Evolutionary conservation across 2,888 invertebrate species (phyloP).

Genomic region (Campaea margaritaria): DNA sequence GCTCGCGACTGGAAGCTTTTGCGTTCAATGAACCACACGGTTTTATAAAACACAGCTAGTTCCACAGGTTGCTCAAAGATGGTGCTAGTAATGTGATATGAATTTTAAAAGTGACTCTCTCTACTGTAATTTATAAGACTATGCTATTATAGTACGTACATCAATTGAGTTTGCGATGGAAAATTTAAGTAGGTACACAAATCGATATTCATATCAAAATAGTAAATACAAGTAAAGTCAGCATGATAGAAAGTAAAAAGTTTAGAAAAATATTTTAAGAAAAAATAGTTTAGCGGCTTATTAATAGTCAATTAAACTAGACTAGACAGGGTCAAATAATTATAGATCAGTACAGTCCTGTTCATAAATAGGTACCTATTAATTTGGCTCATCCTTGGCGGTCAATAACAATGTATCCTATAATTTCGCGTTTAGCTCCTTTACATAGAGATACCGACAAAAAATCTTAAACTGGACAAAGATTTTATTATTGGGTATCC

Average conservation of each 20-base stretch:
- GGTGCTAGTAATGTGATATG: too few species aligned
- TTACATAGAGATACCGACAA: conserved; percentile 41
- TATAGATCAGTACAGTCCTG: conserved; percentile 44
- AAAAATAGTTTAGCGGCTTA: not conserved
- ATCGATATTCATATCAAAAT: too few species aligned
- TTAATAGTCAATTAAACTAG: not conserved
- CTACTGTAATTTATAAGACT: too few species aligned
- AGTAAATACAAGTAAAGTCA: too few species aligned
- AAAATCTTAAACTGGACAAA: conserved; percentile 42
- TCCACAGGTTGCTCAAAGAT: too few species aligned
- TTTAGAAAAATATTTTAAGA: not conserved
- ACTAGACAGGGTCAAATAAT: conserved; percentile 28
- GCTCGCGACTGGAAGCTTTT: not conserved
- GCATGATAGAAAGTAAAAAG: too few species aligned
- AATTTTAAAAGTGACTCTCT: too few species aligned
- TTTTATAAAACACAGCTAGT: too few species aligned
- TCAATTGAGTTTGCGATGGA: too few species aligned
- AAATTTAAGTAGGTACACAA: too few species aligned
- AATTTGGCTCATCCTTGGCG: conserved; percentile 58
- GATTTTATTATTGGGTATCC: conserved; percentile 38
- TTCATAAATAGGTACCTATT: conserved; percentile 45
- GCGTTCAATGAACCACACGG: not conserved
- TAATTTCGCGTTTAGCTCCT: conserved; percentile 44
- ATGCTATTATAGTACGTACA: too few species aligned
- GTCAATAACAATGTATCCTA: conserved; percentile 51